Evolutionary conservation across 30 jellyfish, hydroid and myxozoan species (phyloP).

Genomic region (Hydractinia symbiolongicarpus): DNA sequence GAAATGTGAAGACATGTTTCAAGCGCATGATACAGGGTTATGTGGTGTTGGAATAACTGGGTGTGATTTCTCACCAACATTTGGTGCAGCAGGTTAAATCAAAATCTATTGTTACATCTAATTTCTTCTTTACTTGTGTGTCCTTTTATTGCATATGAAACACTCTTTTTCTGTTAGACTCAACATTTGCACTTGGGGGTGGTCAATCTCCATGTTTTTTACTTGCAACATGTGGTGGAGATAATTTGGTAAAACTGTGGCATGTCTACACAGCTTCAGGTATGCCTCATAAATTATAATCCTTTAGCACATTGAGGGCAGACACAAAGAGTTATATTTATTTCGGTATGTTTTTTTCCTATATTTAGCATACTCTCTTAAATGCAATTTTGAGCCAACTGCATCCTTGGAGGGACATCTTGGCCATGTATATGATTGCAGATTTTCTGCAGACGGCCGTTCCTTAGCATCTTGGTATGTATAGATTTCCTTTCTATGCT

Average conservation of each 20-base stretch:
- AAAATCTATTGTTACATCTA: not conserved
- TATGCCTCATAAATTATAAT: not conserved
- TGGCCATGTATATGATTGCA: slow-evolving; percentile 91
- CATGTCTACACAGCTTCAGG: slow-evolving; percentile 94
- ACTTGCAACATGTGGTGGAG: slow-evolving; percentile 99
- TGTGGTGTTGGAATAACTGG: slow-evolving; percentile 94
- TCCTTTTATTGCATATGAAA: not conserved
- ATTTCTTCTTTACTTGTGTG: not conserved
- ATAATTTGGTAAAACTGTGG: slow-evolving; percentile 84
- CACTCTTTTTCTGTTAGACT: not conserved
- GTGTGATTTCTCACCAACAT: slow-evolving; percentile 83
- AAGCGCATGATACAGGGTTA: slow-evolving; percentile 81
- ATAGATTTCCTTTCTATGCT: not conserved
- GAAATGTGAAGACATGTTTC: slow-evolving; percentile 42
- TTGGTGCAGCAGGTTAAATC: slow-evolving; percentile 58
- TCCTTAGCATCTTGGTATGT: slow-evolving; percentile 90
- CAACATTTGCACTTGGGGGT: slow-evolving; percentile 13
- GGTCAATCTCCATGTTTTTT: slow-evolving; percentile 87
- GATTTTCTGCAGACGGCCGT: slow-evolving; percentile 71
- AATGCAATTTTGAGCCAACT: slow-evolving; percentile 59
- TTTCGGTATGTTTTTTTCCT: not conserved
- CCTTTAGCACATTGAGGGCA: not conserved
- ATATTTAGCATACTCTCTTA: slow-evolving; percentile 69
- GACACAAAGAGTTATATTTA: no score
- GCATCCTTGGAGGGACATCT: slow-evolving; percentile 72